Evolutionary conservation across 2,113 vertebrate species (phyloP).

Genomic region (Ginglymostoma cirratum): DNA sequence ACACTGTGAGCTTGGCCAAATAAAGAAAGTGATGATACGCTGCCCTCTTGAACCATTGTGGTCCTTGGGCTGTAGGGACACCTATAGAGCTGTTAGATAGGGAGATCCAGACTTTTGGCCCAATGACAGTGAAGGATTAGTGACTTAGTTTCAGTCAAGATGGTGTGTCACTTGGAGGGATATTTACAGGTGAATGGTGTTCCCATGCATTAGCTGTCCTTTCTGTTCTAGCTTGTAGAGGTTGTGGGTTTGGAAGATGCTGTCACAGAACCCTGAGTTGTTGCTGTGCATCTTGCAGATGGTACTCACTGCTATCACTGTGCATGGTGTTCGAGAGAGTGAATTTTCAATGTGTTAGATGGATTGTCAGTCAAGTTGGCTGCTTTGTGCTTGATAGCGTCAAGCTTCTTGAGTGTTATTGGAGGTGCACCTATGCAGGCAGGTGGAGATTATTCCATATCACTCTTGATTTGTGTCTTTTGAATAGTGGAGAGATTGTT

Average conservation of each 20-base stretch:
- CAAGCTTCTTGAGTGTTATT: neutral
- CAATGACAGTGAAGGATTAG: neutral
- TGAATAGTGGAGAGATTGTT: neutral
- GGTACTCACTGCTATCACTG: no score
- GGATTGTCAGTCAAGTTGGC: no score
- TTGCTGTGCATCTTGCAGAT: neutral
- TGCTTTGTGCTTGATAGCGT: neutral
- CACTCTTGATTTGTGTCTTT: neutral
- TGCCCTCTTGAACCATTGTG: no score
- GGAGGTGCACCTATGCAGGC: neutral
- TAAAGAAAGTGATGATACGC: neutral
- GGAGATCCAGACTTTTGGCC: neutral
- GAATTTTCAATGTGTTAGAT: no score
- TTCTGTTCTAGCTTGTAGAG: neutral
- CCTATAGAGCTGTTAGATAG: neutral
- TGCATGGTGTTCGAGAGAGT: no score
- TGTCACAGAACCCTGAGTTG: neutral
- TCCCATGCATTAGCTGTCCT: neutral
- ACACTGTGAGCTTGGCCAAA: no score
- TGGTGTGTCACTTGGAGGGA: neutral
- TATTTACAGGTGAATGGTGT: neutral
- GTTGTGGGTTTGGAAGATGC: neutral
- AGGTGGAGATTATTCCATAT: neutral
- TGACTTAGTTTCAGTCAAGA: neutral
- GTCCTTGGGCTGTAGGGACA: neutral